phyloP scores from a whole-genome alignment of 1,140 invertebrate species.

The Sinonovacula constricta region DNA sequence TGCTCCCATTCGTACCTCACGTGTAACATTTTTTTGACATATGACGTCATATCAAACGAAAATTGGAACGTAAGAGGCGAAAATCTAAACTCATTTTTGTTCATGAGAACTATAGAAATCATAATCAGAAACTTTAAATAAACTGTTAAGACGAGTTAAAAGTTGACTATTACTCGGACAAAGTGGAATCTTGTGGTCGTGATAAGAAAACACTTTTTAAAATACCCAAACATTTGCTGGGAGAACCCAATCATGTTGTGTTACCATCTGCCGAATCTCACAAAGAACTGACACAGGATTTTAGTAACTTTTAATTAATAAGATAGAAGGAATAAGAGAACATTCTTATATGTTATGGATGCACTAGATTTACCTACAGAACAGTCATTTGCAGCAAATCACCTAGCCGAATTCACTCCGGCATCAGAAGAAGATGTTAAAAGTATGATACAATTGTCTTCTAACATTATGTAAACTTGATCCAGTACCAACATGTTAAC shows the following conservation, averaged over 20 bases:
- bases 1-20: too few relatives aligned
- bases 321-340: slow-evolving; percentile 22
- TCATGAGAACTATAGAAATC: slow-evolving; percentile 36
- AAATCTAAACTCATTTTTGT: background rate
- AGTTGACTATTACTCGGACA: slow-evolving; percentile 30
- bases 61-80: too few relatives aligned
- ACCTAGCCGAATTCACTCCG: slow-evolving; percentile 17
- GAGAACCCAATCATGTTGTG: background rate
- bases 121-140: slow-evolving; percentile 26
- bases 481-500: slow-evolving; percentile 33
- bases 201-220: slow-evolving; percentile 40
- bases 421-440: slow-evolving; percentile 3
- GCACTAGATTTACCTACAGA: background rate
- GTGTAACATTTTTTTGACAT: too few relatives aligned
- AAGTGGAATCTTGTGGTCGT: slow-evolving; percentile 22
- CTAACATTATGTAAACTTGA: slow-evolving; percentile 37
- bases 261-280: slow-evolving; percentile 1
- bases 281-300: slow-evolving; percentile 32
- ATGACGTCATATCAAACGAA: too few relatives aligned
- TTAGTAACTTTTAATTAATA: slow-evolving; percentile 47
- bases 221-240: slow-evolving; percentile 34
- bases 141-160: slow-evolving; percentile 15
- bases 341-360: background rate
- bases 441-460: slow-evolving; percentile 3
- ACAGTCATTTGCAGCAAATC: background rate